Base-by-base conservation (phyloP, 2,797 vertebrate species). In the Mus caroli region DNA sequence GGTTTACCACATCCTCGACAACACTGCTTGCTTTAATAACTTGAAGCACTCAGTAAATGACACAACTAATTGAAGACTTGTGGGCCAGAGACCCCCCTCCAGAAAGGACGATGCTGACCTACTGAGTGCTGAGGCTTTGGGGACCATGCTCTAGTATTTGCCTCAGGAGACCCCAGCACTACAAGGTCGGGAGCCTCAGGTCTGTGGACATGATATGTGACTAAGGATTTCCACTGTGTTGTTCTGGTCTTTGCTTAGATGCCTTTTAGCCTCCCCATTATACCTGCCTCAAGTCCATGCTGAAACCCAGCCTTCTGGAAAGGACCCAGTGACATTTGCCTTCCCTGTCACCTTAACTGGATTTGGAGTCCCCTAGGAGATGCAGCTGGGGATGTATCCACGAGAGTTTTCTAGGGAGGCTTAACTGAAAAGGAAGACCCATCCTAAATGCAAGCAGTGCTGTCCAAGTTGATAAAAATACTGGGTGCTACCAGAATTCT, bases 291-390 rank as follows among this genome's bases (percentile, higher is more conserved):
- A 78, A n/a, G 0, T 40, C 46, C 85, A 46, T n/a, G 20, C 34
- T 79, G 12, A 40, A 79, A 56, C 5, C 0, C 13, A 37, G 11
- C 58, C 56, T 62, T 80, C 60, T 83, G 37, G 28, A 52, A 78
- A 62, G 34, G n/a, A 22, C 9, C 46, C 8, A 12, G 11, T 54
- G 22, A 37, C 3, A 34, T 52, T 46, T 17, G 50, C 26, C 22
- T 79, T 37, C 76, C n/a, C 6, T 19, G 24, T 89, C 56, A 46
- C 20, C 31, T 26, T 77, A 40, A 50, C 56, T 89, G 8, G 40
- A 89, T 77, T 89, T 90, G 75, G 73, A 78, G 22, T 64, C 40
- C 52, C 75, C 75, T n/a, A 78, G 88, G 56, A 78, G 31, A 78
- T 15, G 26, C 8, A 4, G 43, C 22, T 75, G 54, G 31, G 17